phyloP scores from a whole-genome alignment of 2,888 invertebrate genomes.

The Brachypalpus laphriformis region DNA sequence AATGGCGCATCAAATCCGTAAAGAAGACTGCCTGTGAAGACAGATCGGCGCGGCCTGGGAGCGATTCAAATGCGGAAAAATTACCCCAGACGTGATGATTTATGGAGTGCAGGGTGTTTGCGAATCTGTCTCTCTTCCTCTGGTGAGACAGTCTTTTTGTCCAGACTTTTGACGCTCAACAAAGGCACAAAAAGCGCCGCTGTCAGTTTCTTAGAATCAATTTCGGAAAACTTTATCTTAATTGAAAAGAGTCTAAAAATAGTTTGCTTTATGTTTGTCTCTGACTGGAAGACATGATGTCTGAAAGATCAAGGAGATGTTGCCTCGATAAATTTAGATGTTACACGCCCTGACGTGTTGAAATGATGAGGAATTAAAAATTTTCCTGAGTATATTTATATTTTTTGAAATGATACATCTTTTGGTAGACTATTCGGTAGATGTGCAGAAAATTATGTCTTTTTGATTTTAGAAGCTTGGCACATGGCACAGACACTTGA shows the following conservation, averaged over 20 bases:
- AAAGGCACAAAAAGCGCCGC: constrained; percentile 30
- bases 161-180: not conserved
- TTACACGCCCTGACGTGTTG: not conserved
- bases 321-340: constrained; percentile 32
- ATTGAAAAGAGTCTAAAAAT: constrained; percentile 53
- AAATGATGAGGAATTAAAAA: not conserved
- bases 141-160: not conserved
- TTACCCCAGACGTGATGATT: constrained; percentile 15
- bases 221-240: constrained; percentile 22
- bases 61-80: constrained; percentile 19
- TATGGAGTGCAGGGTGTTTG: not conserved
- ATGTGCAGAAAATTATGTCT: not conserved
- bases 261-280: constrained; percentile 35
- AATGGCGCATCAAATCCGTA: not conserved
- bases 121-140: not conserved
- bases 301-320: constrained; percentile 35
- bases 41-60: not conserved
- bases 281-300: constrained; percentile 57
- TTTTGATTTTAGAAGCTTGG: not conserved
- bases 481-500: too few relatives aligned
- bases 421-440: not conserved
- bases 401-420: not conserved
- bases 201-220: constrained; percentile 6
- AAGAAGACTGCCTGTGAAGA: constrained; percentile 7
- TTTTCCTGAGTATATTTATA: not conserved